Conservation (phyloP, 2,797 vertebrate genomes). For the Adelosebastes latens region DNA sequence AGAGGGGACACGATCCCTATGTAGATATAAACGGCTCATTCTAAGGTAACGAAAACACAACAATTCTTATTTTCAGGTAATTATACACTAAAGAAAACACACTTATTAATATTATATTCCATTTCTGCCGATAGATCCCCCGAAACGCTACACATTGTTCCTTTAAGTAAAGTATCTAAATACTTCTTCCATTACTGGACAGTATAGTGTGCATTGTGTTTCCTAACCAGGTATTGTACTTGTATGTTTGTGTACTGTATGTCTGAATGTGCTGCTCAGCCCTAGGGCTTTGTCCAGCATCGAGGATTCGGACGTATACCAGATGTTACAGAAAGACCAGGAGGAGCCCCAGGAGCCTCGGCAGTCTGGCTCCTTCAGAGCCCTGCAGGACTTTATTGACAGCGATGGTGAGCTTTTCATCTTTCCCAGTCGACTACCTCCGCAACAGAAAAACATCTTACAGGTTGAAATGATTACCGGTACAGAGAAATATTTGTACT, state of each 20-base stretch:
- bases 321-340: constrained; percentile 88
- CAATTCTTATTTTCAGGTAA: too few species aligned
- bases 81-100: too few species aligned
- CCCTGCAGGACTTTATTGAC: constrained; percentile 94
- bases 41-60: too few species aligned
- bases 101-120: too few species aligned
- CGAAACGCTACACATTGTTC: too few species aligned
- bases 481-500: not conserved
- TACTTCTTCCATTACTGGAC: not conserved
- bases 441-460: not conserved
- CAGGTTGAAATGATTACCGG: not conserved
- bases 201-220: not conserved
- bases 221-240: not conserved
- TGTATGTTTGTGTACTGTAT: constrained; percentile 4
- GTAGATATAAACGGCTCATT: too few species aligned
- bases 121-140: too few species aligned
- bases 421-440: not conserved
- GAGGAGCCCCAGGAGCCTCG: constrained; percentile 88
- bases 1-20: too few species aligned
- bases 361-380: constrained; percentile 96
- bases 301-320: constrained; percentile 93
- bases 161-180: not conserved
- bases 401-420: constrained; percentile 85
- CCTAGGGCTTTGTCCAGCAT: constrained; percentile 81
- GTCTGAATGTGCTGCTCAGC: constrained; percentile 71